phyloP scores from a whole-genome alignment of 2,113 vertebrate genomes.

The Epinephelus fuscoguttatus region DNA sequence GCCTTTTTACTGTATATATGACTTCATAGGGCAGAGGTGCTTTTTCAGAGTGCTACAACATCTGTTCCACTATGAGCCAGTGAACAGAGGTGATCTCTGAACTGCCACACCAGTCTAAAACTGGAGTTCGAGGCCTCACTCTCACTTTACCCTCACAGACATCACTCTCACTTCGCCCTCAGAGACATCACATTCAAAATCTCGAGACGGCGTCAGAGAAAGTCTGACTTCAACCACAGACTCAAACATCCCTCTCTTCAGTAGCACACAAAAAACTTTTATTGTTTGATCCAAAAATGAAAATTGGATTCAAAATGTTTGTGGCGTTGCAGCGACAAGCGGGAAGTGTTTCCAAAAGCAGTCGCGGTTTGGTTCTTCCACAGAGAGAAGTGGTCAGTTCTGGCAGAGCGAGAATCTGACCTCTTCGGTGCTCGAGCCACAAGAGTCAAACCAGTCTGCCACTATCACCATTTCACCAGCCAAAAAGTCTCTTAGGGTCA shows the following conservation, averaged over 20 bases:
- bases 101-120: slow-evolving; percentile 30
- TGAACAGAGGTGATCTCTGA: slow-evolving; percentile 65
- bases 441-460: slow-evolving; percentile 2
- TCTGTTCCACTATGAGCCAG: slow-evolving; percentile 50
- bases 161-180: neutral
- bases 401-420: neutral
- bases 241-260: neutral
- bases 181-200: slow-evolving; percentile 10
- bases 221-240: slow-evolving; percentile 16
- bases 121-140: slow-evolving; percentile 4
- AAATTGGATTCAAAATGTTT: slow-evolving; percentile 16
- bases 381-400: slow-evolving; percentile 35
- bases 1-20: slow-evolving; percentile 7
- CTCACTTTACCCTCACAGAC: slow-evolving; percentile 1
- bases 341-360: slow-evolving; percentile 52
- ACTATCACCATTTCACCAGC: neutral
- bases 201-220: neutral
- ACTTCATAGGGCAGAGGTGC: slow-evolving; percentile 47
- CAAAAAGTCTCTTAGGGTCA: slow-evolving; percentile 9
- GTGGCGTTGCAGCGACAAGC: slow-evolving; percentile 7
- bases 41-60: slow-evolving; percentile 48
- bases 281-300: slow-evolving; percentile 40
- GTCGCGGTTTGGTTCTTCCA: slow-evolving; percentile 35
- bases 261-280: slow-evolving; percentile 26
- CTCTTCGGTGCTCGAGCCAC: slow-evolving; percentile 6